phyloP scores from a whole-genome alignment of 2,888 invertebrate genomes.

The Myathropa florea region DNA sequence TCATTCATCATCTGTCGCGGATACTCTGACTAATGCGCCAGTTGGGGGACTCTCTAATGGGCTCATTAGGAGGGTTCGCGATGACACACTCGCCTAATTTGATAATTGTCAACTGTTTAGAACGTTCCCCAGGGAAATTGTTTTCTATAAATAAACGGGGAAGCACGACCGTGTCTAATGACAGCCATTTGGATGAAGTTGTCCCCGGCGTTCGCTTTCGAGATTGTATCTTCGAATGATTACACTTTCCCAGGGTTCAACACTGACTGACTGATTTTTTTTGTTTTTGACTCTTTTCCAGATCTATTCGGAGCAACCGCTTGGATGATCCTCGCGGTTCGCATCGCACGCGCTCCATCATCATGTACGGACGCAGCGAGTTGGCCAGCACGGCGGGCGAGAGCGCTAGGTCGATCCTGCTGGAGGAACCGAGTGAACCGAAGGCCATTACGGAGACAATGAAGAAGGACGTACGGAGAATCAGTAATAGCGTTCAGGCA shows the following conservation, averaged over 20 bases:
- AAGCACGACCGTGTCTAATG: constrained; percentile 49
- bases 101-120: constrained; percentile 38
- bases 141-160: background rate
- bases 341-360: constrained; percentile 80
- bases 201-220: constrained; percentile 14
- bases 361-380: constrained; percentile 81
- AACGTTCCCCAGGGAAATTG: constrained; percentile 6
- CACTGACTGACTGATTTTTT: background rate
- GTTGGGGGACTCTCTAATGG: background rate
- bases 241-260: constrained; percentile 9
- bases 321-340: constrained; percentile 80
- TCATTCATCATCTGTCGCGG: constrained; percentile 12
- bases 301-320: constrained; percentile 79
- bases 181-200: constrained; percentile 25
- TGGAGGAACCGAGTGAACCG: constrained; percentile 76
- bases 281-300: constrained; percentile 65
- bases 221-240: constrained; percentile 35
- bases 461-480: constrained; percentile 78
- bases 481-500: constrained; percentile 90
- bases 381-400: constrained; percentile 77
- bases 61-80: background rate
- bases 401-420: constrained; percentile 76
- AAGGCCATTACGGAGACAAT: constrained; percentile 74
- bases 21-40: constrained; percentile 18
- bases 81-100: constrained; percentile 45